Percentiles rank a stretch among this genome's conserved stretches.
These are phyloP conservation scores for Takifugu flavidus DNA, from an alignment of 2,113 vertebrate species.

Conservation along the genomic window DNA sequence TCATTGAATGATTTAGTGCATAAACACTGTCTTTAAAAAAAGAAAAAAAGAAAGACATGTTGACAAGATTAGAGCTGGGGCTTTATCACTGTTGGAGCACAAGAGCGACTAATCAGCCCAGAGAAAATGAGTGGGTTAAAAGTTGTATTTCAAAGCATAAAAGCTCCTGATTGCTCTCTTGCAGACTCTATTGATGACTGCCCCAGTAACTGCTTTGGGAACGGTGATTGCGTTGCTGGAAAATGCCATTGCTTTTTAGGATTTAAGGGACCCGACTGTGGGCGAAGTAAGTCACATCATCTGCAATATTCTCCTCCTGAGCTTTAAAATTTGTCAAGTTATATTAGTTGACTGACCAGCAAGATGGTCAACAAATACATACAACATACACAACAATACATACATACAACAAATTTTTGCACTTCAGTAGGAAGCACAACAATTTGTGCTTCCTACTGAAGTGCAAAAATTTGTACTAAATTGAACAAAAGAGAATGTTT, in stretches of 20 bases:
- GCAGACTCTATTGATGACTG: conserved; percentile 95
- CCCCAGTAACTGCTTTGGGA: conserved; percentile 97
- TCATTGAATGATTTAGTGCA: conserved; percentile 3
- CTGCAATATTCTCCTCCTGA: conserved; percentile 18
- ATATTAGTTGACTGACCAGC: conserved; percentile 5
- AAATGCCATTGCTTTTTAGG: conserved; percentile 95
- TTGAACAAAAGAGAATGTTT: conserved; percentile 10
- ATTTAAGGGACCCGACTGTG: conserved; percentile 93
- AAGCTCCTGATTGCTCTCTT: conserved; percentile 54
- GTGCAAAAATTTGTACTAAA: conserved; percentile 5
- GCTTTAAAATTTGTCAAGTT: conserved; percentile 15
- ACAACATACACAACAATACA: too few relatives aligned
- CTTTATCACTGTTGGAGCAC: conserved; percentile 45
- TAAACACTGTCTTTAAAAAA: conserved; percentile 34
- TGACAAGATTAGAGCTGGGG: conserved; percentile 35
- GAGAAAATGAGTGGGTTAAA: conserved; percentile 54
- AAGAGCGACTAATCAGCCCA: conserved; percentile 44
- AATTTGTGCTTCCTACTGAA: not conserved
- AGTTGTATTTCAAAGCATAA: conserved; percentile 43
- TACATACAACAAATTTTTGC: too few relatives aligned
- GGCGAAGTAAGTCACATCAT: conserved; percentile 81
- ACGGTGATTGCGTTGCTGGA: conserved; percentile 93
- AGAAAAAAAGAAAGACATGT: conserved; percentile 25
- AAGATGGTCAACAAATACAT: not conserved
- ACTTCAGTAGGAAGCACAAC: too few relatives aligned